Base-by-base conservation (phyloP, 2,888 invertebrate species). In the Tortrix viridana region DNA sequence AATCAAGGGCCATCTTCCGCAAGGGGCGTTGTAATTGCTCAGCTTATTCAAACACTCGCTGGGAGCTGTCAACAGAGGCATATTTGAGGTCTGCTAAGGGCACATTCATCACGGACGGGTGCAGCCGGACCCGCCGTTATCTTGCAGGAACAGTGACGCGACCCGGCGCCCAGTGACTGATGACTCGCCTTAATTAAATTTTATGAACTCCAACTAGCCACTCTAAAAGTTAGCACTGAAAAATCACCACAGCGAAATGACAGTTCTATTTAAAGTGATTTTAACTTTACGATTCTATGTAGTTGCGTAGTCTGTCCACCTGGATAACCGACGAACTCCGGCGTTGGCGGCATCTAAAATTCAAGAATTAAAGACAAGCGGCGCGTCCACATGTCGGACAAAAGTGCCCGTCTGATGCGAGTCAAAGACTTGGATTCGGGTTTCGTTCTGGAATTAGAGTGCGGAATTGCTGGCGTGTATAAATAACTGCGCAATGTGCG, bases 101-200 rank as follows among this genome's bases (percentile, higher is more conserved):
- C 82, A 88, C 88, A 90, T 90, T 89, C 87, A 90, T 91, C 91
- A 89, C 80, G 63, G 66, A 76, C 71, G 75, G 81, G 81, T 89
- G 89, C 89, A 88, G 74, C 77, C 82, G 89, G 91, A 91, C 91
- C 91, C 89, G 72, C 80, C 85, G 84, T 91, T 92, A 92, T 91
- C 91, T 89, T 81, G 79, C 78, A 78, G 71, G 72, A 80, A 74
- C 91, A 91, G 88, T 84, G 89, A 89, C 91, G 79, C 69, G 81
- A 80, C 85, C 79, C 78, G 74, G 71, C 83, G 78, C 76, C 60
- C 75, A 70, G 87, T 92, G 91, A 92, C 91, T 90, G 91, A 92
- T 92, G 89, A 90, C 89, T 82, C 57, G 77, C 81, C 80, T 89
- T 91, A 92, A 92, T 92, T 91, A 90, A 87, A 91, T 91, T 91